Conservation (phyloP, 2,113 vertebrate species). For the Stercorarius parasiticus region DNA sequence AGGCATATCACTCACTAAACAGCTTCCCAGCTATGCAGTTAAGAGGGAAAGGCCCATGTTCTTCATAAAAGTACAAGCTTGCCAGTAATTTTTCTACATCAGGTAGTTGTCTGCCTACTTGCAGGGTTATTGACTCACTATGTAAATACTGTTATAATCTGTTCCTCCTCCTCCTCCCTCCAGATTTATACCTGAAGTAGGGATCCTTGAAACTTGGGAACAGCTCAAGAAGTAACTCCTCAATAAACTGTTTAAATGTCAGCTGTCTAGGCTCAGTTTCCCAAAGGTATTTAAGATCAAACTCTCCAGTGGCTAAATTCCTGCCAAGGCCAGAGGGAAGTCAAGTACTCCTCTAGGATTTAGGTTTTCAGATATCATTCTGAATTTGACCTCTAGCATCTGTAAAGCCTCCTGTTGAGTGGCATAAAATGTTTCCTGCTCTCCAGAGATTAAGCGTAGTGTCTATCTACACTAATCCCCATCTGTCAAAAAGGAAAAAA, state of each 20-base stretch:
- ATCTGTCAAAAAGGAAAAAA: not conserved
- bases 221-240: not conserved
- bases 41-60: not conserved
- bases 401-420: constrained; percentile 2
- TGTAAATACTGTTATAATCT: not conserved
- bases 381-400: constrained; percentile 31
- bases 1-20: not conserved
- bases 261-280: not conserved
- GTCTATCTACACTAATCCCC: constrained; percentile 10
- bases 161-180: fast-evolving
- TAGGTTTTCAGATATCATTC: not conserved
- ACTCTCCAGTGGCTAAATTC: not conserved
- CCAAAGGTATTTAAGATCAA: not conserved
- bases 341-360: not conserved
- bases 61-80: not conserved
- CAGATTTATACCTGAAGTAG: not conserved
- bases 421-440: constrained; percentile 25
- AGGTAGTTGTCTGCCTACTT: not conserved
- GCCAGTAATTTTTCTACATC: not conserved
- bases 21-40: not conserved
- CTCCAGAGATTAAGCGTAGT: not conserved
- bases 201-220: not conserved
- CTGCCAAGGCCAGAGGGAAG: not conserved
- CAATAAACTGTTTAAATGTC: not conserved
- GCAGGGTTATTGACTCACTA: not conserved